Conservation (phyloP, 2,797 vertebrate genomes). For the Monodelphis domestica region DNA sequence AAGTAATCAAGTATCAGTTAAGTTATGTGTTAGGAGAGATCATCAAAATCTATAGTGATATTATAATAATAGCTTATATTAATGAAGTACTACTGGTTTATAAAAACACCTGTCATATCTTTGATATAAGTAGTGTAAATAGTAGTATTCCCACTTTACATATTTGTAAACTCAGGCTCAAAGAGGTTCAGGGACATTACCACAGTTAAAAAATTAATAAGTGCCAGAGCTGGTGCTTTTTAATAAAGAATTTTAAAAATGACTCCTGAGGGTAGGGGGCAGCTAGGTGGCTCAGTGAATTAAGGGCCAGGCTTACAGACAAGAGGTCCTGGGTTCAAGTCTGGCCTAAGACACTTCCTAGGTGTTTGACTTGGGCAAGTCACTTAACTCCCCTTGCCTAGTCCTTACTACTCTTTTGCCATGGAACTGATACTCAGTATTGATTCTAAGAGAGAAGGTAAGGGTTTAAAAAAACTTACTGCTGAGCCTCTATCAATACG, state of each 20-base stretch:
- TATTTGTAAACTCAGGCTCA: neutral
- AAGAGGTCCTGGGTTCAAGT: too few relatives aligned
- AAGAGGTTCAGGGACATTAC: neutral
- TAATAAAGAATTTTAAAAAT: neutral
- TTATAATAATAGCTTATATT: neutral
- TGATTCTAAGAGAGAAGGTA: too few relatives aligned
- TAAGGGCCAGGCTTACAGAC: too few relatives aligned
- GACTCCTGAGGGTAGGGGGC: too few relatives aligned
- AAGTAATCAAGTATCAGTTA: neutral
- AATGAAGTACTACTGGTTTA: neutral
- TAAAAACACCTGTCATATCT: neutral
- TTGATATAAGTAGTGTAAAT: neutral
- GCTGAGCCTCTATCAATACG: neutral
- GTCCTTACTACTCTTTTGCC: too few relatives aligned
- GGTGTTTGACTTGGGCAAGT: too few relatives aligned
- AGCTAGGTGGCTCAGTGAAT: too few relatives aligned
- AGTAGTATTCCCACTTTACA: neutral
- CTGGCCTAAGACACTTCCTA: too few relatives aligned
- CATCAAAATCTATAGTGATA: neutral
- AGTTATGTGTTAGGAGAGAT: neutral
- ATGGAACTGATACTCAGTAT: too few relatives aligned
- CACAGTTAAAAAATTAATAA: neutral
- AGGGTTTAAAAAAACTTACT: too few relatives aligned
- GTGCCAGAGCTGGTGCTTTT: neutral
- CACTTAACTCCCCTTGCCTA: too few relatives aligned